Conservation (phyloP, 2,888 invertebrate genomes). For the Epinotia ramella region DNA sequence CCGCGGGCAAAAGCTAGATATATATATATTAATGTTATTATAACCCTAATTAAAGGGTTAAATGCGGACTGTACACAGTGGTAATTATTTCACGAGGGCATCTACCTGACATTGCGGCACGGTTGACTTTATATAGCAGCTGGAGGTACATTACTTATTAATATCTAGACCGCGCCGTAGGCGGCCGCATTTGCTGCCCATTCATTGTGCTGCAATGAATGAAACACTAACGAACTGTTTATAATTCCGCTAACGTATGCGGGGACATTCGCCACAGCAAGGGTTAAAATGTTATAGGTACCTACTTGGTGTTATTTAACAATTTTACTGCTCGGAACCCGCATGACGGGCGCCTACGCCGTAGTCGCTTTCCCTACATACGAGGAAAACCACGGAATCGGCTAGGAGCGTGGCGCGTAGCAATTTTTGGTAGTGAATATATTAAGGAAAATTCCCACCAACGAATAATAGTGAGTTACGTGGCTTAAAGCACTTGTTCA, state of each 20-base stretch:
- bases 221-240: conserved; percentile 63
- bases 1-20: too few relatives aligned
- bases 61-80: not conserved
- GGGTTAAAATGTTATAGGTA: conserved; percentile 25
- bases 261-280: conserved; percentile 23
- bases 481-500: conserved; percentile 33
- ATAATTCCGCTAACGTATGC: conserved; percentile 45
- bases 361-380: too few relatives aligned
- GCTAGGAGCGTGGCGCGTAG: too few relatives aligned
- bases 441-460: conserved; percentile 19
- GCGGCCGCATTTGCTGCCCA: conserved; percentile 50
- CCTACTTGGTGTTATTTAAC: conserved; percentile 14
- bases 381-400: too few relatives aligned
- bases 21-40: too few relatives aligned
- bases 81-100: conserved; percentile 1
- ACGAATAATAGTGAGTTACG: conserved; percentile 9
- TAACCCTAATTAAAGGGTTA: not conserved
- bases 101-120: conserved; percentile 10
- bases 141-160: conserved; percentile 35
- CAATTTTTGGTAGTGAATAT: too few relatives aligned
- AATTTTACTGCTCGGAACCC: too few relatives aligned
- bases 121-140: conserved; percentile 20
- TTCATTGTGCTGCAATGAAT: conserved; percentile 61
- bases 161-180: conserved; percentile 21
- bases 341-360: too few relatives aligned